Evolutionary conservation across 2,113 vertebrate species (phyloP), one percentile per base, ranked within the genome.

Genomic region (Indicator maculatus): DNA sequence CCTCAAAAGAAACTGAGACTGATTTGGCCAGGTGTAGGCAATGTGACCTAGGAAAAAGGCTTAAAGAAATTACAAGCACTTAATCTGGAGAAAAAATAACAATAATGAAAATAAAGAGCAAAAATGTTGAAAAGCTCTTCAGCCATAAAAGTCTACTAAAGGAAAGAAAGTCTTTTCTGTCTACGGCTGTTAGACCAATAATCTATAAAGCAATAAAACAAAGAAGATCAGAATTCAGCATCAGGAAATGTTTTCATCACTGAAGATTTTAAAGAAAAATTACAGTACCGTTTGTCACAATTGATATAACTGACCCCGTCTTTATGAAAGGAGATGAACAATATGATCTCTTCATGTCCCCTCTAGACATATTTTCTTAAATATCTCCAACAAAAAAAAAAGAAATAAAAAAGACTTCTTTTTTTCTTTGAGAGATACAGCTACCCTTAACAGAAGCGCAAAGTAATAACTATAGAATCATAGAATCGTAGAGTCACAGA

Each of bases 141-240:
- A 85, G 5, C 0, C 1, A 7, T 73, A 50, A 79, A 82, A 70
- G 15, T 3, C 12, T 81, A 16, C 10, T 59, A 66, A 5, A 23
- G 5, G 4, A 80, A 77, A 81, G 11, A 53, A 69, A 67, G 15
- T 39, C 70, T 85, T 58, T 6, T 86, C 16, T 63, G 41, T 74
- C 69, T 70, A 10, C 39, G 50, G 8, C 30, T 79, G 6, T 80
- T 74, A 88, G 12, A 8, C 13, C 30, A 80, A 86, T 55, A 14
- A 71, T 56, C 36, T 88, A 88, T 78, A 86, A 90, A 88, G 36
- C 24, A 74, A 88, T 78, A 86, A 90, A 88, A 31, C 24, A 74
- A 77, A 72, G 47, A 79, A 89, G 80, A 86, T 92, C 86, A 94
- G 83, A 93, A 93, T 81, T 39, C 27, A 71, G 24, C 41, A 81